Percentiles rank a stretch among this genome's conserved stretches.
phyloP scores from a whole-genome alignment of 1,140 invertebrate genomes.

The Phortica variegata region DNA sequence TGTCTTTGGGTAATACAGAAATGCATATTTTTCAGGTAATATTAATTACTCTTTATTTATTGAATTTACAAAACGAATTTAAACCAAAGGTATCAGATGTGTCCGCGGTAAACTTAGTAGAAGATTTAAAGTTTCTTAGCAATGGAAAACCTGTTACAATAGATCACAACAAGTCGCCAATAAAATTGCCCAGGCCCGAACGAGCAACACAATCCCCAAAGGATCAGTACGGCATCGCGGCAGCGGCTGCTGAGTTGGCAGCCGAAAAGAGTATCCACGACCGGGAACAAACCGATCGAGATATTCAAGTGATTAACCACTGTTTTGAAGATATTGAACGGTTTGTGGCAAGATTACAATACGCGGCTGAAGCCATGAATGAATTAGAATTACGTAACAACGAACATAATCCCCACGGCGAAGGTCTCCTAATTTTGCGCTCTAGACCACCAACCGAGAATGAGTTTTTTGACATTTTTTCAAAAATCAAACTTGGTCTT shows the following conservation, averaged over 20 bases:
- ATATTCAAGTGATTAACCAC: conserved; percentile 46
- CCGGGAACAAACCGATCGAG: conserved; percentile 40
- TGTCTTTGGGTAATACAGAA: conserved; percentile 45
- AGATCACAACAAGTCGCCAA: conserved; percentile 46
- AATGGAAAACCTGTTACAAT: conserved; percentile 33
- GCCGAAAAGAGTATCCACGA: conserved; percentile 44
- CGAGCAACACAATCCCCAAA: conserved; percentile 30
- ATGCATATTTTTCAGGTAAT: conserved; percentile 51
- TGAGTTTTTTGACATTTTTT: conserved; percentile 46
- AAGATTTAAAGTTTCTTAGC: conserved; percentile 60
- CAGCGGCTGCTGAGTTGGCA: conserved; percentile 37
- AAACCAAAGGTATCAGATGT: conserved; percentile 56
- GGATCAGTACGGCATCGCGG: conserved; percentile 50
- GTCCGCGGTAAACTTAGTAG: conserved; percentile 60
- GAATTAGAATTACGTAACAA: conserved; percentile 43
- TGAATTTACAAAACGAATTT: not conserved
- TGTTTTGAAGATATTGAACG: conserved; percentile 51
- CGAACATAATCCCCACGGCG: conserved; percentile 45
- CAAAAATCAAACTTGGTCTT: conserved; percentile 41
- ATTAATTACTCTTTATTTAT: not conserved
- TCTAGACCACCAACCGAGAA: conserved; percentile 46
- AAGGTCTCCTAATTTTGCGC: conserved; percentile 38
- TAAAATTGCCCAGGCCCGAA: conserved; percentile 38
- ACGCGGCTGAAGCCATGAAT: conserved; percentile 42
- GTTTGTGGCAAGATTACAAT: conserved; percentile 46